Evolutionary conservation across 2,797 vertebrate species (phyloP), one percentile per base, ranked within the genome.

Genomic region (Sarcophilus harrisii): DNA sequence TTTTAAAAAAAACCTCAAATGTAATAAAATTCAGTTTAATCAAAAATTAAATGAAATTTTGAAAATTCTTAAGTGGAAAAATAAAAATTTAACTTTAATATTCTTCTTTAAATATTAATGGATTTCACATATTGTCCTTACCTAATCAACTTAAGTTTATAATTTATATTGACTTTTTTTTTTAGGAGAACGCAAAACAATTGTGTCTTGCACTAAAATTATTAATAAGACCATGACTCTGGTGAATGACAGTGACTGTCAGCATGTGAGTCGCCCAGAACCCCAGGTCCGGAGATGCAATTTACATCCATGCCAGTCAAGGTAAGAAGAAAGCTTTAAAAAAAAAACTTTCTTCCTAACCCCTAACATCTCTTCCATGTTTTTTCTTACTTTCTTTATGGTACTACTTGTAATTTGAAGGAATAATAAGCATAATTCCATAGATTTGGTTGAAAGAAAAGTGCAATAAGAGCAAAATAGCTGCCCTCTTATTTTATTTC

Each of bases 251-350:
- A 99, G 99, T 92, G 98, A 99, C 98, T 99, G 99, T 97, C 99
- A 99, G 27, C 98, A 98, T 30, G 99, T 99, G 92, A 99, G 99
- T 96, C 98, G 99, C 30, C 99, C 99, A 0, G 98, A 98, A 66
- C 99, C 99, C 45, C 99, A 99, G 98, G 98, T 99, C 95, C 99
- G 99, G 93, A 99, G 94, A 92, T 99, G 99, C 98, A 99, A 99
- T 98, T 96, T 98, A n/a, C 99, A 99, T 96, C 99, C 99, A 55
- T 99, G 99, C 98, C 99, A 99, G 97, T 99, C 99, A 98, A 98
- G 99, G 99, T 99, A 98, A 99, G 98, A 57, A 96, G 57, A 73
- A n/a, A 0, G 21, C 8, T 49, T 49, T 87, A n/a, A n/a, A n/a
- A n/a, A 87, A 87, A n/a, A 49, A 87, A 49, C 38, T 49, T 87